These are phyloP conservation scores for Myiopsitta monachus DNA, from an alignment of 2,113 vertebrate species.

Conservation along the genomic window DNA sequence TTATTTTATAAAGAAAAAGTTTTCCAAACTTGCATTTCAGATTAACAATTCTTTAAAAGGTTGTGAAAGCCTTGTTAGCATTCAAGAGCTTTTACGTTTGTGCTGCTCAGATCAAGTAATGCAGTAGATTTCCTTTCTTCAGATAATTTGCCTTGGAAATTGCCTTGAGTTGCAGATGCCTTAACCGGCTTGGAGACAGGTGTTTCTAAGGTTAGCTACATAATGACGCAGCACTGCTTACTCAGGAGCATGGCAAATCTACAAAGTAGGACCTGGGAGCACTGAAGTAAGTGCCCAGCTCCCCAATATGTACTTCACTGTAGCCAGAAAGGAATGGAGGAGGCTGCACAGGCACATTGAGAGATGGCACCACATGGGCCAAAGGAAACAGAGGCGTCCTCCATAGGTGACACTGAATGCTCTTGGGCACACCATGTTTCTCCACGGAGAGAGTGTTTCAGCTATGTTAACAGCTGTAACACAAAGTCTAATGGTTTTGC, in stretches of 20 bases:
- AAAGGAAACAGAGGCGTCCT: neutral
- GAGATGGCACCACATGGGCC: fast-evolving
- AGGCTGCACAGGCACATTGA: neutral
- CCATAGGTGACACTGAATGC: neutral
- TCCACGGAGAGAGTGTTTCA: neutral
- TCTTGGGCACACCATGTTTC: fast-evolving
- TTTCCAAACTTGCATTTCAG: neutral
- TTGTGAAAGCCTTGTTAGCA: conserved; percentile 25
- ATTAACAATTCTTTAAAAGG: conserved; percentile 9
- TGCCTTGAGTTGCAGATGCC: neutral
- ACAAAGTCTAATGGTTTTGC: neutral
- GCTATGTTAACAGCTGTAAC: neutral
- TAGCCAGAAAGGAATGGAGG: neutral
- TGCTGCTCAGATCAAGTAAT: conserved; percentile 35
- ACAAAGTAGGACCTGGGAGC: neutral
- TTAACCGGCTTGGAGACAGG: neutral
- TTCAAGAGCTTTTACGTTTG: conserved; percentile 16
- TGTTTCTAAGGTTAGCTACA: neutral
- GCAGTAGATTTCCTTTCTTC: neutral
- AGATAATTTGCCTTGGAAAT: conserved; percentile 51
- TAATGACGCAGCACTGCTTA: neutral
- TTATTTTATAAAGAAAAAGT: neutral
- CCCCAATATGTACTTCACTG: neutral
- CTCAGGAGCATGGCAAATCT: neutral
- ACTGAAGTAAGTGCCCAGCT: neutral